Evolutionary conservation across 1,140 invertebrate genomes (phyloP), one percentile per base, ranked within the genome.

Genomic region (Drosophila gunungcola): DNA sequence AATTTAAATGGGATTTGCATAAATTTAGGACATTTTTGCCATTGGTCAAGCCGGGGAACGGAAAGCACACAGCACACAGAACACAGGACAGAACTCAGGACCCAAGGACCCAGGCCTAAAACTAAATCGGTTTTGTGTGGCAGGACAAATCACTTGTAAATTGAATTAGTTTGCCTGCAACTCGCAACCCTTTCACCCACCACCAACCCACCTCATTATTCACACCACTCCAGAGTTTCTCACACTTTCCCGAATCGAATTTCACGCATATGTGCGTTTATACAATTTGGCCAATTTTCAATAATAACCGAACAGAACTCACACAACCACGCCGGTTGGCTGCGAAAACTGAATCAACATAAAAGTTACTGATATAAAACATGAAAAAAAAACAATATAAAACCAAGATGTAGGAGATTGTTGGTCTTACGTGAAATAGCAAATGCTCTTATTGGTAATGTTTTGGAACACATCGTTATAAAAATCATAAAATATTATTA

Each of bases 201-300:
- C 55, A 51, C 29, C n/a, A 27, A 16, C 21, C 52, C 29, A 13
- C 29, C 11, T n/a, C 32, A n/a, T 6, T 41, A 38, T 38, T 32
- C 62, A 42, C 54, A 42, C 51, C 34, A 6, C 34, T 25, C 43
- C 39, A 9, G 34, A 16, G 21, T 29, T 43, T 32, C 76, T 29
- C 81, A 57, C 60, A 64, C 73, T 60, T 32, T 42, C 49, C 48
- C 27, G 83, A 90, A 90, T 90, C 82, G 79, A 90, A 90, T 90
- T 90, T 90, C 86, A 90, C 88, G 86, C 86, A 90, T 90, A 90
- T 90, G 86, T 90, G 86, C 82, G 79, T 80, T 90, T 90, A 90
- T 73, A 90, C 86, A 90, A 90, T 90, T 90, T 90, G 82, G 82
- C 86, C 86, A 90, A 90, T 90, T 90, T 80, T 90, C 88, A 78